phyloP scores from a whole-genome alignment of 92 coral and sea anemone species.

The Micromussa lordhowensis region DNA sequence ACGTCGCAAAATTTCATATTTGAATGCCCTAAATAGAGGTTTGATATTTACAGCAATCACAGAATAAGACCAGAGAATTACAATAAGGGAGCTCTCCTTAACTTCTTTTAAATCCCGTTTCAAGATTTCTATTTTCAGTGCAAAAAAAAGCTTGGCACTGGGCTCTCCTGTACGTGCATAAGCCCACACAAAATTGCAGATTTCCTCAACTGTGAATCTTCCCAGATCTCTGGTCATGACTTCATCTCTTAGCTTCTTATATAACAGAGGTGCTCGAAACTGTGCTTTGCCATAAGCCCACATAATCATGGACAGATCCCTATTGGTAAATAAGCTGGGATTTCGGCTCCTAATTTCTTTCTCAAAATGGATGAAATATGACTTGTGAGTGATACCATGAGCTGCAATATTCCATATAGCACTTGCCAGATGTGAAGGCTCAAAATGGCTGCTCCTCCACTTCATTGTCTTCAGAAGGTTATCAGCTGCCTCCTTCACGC shows the following conservation, averaged over 20 bases:
- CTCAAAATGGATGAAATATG: slow-evolving; percentile 67
- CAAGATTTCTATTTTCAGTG: slow-evolving; percentile 64
- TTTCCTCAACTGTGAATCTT: slow-evolving; percentile 62
- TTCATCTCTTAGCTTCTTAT: slow-evolving; percentile 64
- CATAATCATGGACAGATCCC: slow-evolving; percentile 79
- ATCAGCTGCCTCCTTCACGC: slow-evolving; percentile 4
- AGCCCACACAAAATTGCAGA: slow-evolving; percentile 87
- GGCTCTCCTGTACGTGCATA: slow-evolving; percentile 70
- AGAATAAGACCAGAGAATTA: slow-evolving; percentile 80
- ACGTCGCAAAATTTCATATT: slow-evolving; percentile 68
- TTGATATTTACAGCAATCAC: slow-evolving; percentile 73
- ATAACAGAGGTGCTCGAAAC: slow-evolving; percentile 56
- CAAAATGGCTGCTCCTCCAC: slow-evolving; percentile 29
- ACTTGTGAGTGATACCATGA: slow-evolving; percentile 32
- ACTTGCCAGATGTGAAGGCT: slow-evolving; percentile 71
- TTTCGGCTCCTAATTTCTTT: slow-evolving; percentile 53
- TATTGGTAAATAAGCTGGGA: slow-evolving; percentile 67
- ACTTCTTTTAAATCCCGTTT: slow-evolving; percentile 61
- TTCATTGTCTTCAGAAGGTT: slow-evolving; percentile 6
- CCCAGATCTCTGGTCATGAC: slow-evolving; percentile 66
- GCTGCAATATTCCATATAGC: slow-evolving; percentile 74
- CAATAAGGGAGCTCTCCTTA: slow-evolving; percentile 65
- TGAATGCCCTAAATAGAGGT: slow-evolving; percentile 67
- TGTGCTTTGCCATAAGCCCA: slow-evolving; percentile 81
- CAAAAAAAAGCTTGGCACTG: slow-evolving; percentile 81